These are phyloP conservation scores for Nemoura dubitans DNA, from an alignment of 2,888 invertebrate species.

Conservation along the genomic window DNA sequence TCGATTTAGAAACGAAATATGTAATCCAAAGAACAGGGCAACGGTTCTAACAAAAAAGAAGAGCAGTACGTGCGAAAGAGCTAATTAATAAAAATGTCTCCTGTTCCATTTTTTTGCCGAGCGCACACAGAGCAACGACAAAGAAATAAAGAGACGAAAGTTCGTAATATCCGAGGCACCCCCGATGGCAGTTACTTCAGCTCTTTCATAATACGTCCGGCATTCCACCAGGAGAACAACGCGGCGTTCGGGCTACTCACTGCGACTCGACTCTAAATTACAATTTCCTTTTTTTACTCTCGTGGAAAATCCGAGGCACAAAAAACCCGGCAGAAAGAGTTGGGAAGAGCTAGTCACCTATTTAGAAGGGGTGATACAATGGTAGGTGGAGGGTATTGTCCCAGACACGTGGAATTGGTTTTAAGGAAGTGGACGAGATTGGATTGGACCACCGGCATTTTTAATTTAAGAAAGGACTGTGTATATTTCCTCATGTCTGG, in stretches of 20 bases:
- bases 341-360: not conserved
- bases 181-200: conserved; percentile 8
- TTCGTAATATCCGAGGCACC: not conserved
- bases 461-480: conserved; percentile 3
- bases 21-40: not conserved
- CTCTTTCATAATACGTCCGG: not conserved
- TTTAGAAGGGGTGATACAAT: conserved; percentile 10
- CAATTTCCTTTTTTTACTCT: conserved; percentile 18
- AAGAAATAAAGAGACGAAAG: not conserved
- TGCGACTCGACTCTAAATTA: not conserved
- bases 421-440: conserved; percentile 19
- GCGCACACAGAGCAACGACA: not conserved
- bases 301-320: not conserved
- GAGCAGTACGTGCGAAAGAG: not conserved
- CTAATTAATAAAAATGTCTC: not conserved
- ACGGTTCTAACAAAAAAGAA: not conserved
- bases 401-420: not conserved
- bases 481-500: not conserved
- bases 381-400: not conserved
- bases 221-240: not conserved
- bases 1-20: too few relatives aligned
- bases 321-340: conserved; percentile 20
- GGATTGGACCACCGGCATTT: conserved; percentile 23
- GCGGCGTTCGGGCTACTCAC: not conserved
- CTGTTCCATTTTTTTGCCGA: not conserved